Evolutionary conservation across 2,113 vertebrate species (phyloP).

Genomic region (Malurus elegans): DNA sequence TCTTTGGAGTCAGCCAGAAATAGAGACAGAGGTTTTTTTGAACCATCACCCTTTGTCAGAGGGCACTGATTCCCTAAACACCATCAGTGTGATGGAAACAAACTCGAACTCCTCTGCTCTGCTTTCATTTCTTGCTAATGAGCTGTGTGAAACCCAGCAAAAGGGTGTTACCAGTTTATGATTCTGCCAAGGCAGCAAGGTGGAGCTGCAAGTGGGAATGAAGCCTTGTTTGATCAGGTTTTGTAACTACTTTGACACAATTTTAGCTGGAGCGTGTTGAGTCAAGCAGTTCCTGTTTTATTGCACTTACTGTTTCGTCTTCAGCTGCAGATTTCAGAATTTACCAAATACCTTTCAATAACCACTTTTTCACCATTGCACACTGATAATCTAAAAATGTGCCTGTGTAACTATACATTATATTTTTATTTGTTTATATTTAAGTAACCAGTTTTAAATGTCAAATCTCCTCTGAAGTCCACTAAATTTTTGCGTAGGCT

Average conservation of each 20-base stretch:
- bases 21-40: not conserved
- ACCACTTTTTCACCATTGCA: not conserved
- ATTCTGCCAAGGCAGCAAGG: constrained; percentile 68
- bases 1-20: not conserved
- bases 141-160: constrained; percentile 6
- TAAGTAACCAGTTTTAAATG: not conserved
- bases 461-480: not conserved
- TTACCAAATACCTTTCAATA: not conserved
- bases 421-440: not conserved
- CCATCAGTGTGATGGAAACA: not conserved
- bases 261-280: constrained; percentile 65
- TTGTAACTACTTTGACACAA: constrained; percentile 60
- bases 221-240: constrained; percentile 71
- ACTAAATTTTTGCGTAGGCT: not conserved
- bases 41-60: not conserved
- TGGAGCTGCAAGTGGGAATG: constrained; percentile 69
- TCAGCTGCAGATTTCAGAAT: not conserved
- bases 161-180: constrained; percentile 54
- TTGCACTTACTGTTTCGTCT: not conserved
- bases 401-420: not conserved
- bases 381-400: not conserved
- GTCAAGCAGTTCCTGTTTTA: constrained; percentile 55
- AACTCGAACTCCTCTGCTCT: not conserved
- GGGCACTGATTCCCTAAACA: not conserved
- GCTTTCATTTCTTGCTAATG: not conserved